phyloP scores from a whole-genome alignment of 2,888 invertebrate genomes.

The Napeogenes sylphis region DNA sequence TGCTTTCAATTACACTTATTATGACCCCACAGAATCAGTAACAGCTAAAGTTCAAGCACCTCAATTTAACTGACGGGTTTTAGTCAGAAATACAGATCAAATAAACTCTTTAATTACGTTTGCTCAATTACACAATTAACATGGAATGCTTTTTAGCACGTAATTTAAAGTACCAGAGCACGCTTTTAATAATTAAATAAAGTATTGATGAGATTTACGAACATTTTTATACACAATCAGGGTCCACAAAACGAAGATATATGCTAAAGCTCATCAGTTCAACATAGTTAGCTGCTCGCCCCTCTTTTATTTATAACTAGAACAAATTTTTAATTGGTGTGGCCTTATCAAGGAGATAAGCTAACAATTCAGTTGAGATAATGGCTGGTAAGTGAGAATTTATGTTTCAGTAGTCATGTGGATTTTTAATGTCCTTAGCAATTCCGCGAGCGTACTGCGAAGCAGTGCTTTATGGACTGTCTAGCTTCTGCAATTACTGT shows the following conservation, averaged over 20 bases:
- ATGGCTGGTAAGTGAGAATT: conserved; percentile 63
- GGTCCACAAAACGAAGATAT: conserved; percentile 16
- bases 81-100: neutral
- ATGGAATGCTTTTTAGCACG: conserved; percentile 8
- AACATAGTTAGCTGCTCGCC: conserved; percentile 32
- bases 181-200: conserved; percentile 3
- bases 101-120: conserved; percentile 1
- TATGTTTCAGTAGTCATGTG: conserved; percentile 51
- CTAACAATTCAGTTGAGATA: conserved; percentile 56
- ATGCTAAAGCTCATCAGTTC: conserved; percentile 32
- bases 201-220: conserved; percentile 9
- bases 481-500: too few relatives aligned
- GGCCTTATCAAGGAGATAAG: conserved; percentile 55
- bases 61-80: neutral
- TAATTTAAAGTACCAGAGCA: conserved; percentile 5
- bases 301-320: conserved; percentile 41
- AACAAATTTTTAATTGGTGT: conserved; percentile 65
- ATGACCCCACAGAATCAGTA: neutral
- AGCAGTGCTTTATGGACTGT: too few relatives aligned
- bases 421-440: conserved; percentile 33
- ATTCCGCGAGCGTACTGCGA: conserved; percentile 21
- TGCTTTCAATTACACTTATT: too few relatives aligned
- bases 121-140: neutral
- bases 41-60: neutral
- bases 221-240: conserved; percentile 31